These are phyloP conservation scores for Margaritifera margaritifera DNA, from an alignment of 2,888 invertebrate genomes.

Conservation along the genomic window DNA sequence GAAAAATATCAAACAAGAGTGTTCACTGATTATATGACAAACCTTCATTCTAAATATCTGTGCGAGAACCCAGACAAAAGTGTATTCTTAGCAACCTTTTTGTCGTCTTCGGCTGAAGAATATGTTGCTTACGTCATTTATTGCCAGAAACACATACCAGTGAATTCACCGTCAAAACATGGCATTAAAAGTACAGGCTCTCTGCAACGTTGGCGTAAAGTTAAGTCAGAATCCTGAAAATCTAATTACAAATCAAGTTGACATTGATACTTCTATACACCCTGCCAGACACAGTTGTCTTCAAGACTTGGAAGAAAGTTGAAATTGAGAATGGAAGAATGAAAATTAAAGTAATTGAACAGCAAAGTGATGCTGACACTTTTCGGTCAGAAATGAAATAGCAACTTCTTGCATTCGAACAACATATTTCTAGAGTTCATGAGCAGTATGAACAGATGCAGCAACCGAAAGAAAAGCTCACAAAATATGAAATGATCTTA, in stretches of 20 bases:
- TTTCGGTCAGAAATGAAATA: constrained; percentile 7
- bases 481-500: constrained; percentile 20
- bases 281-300: no score
- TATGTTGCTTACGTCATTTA: constrained; percentile 14
- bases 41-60: constrained; percentile 9
- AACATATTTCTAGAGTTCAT: constrained; percentile 14
- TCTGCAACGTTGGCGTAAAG: no score
- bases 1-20: constrained; percentile 22
- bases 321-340: constrained; percentile 20
- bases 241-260: constrained; percentile 10
- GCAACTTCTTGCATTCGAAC: constrained; percentile 13
- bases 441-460: constrained; percentile 15
- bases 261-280: constrained; percentile 7
- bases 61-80: constrained; percentile 6
- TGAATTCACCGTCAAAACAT: constrained; percentile 28
- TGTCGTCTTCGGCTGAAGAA: constrained; percentile 15
- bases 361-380: constrained; percentile 5
- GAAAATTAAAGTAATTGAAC: constrained; percentile 25
- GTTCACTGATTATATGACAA: constrained; percentile 24
- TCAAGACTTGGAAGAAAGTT: constrained; percentile 27
- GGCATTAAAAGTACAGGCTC: constrained; percentile 13
- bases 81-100: constrained; percentile 16
- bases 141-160: constrained; percentile 26
- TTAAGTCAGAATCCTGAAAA: constrained; percentile 26
- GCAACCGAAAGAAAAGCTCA: no score